Percentiles rank a stretch among this genome's conserved stretches.
Evolutionary conservation across 1,140 invertebrate genomes (phyloP).

Genomic region (Drosophila orosa): DNA sequence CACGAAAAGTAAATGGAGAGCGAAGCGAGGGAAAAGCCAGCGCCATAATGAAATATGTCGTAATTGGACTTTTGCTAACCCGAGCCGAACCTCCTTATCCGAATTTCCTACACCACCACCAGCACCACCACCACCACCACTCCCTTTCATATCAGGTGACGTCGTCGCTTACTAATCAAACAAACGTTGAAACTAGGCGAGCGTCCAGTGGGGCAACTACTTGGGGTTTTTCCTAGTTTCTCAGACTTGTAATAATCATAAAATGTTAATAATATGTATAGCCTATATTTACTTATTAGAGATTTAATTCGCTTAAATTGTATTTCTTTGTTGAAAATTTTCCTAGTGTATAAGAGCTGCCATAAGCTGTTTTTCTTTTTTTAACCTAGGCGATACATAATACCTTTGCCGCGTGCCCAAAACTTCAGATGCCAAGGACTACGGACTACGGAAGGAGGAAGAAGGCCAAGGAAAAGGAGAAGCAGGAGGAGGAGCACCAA

Average conservation of each 20-base stretch:
- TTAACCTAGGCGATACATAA: conserved; percentile 32
- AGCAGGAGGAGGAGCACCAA: conserved; percentile 1
- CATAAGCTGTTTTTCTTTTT: conserved; percentile 6
- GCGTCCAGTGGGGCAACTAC: conserved; percentile 8
- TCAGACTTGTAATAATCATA: background rate
- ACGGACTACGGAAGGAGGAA: background rate
- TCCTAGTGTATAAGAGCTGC: background rate
- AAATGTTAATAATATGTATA: background rate
- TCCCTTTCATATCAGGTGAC: conserved; percentile 24
- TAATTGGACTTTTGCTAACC: conserved; percentile 47
- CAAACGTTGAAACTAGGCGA: conserved; percentile 14
- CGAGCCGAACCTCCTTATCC: conserved; percentile 39
- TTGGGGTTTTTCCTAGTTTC: background rate
- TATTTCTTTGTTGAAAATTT: background rate
- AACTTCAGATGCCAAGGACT: conserved; percentile 21
- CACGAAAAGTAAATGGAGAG: background rate
- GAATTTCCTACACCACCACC: conserved; percentile 16
- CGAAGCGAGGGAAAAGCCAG: conserved; percentile 8
- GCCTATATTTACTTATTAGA: background rate
- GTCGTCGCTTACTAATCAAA: conserved; percentile 34
- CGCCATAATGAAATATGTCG: conserved; percentile 37
- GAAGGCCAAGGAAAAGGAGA: background rate
- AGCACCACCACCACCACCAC: conserved; percentile 17
- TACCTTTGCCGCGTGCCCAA: conserved; percentile 23
- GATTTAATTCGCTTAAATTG: background rate